Conservation (phyloP, 2,888 invertebrate genomes). For the Lasioglossum zephyrum region DNA sequence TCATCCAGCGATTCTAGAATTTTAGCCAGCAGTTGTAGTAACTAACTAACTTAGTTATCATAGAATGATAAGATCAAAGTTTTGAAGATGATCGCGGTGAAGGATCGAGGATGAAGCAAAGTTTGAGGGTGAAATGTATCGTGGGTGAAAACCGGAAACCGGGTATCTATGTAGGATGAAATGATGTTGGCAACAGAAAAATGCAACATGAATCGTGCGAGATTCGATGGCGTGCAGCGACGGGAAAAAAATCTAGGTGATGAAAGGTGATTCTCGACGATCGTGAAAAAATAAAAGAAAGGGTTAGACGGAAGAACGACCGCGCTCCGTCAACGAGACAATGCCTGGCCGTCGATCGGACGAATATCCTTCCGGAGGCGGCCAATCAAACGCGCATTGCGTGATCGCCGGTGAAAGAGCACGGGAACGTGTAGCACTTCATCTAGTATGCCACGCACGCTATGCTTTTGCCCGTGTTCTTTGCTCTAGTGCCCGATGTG, state of each 20-base stretch:
- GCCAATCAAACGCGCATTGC: constrained; percentile 18
- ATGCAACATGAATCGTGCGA: neutral
- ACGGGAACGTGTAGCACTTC: constrained; percentile 23
- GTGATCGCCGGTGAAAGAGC: neutral
- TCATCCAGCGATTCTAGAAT: no score
- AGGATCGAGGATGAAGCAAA: no score
- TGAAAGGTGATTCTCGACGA: constrained; percentile 1
- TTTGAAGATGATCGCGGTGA: no score
- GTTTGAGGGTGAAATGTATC: no score
- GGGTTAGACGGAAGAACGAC: neutral
- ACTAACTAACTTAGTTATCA: no score
- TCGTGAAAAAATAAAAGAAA: constrained; percentile 30
- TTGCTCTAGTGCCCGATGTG: neutral
- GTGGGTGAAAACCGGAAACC: no score
- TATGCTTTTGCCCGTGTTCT: neutral
- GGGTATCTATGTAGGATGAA: no score
- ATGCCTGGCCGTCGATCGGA: constrained; percentile 9
- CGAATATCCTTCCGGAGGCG: constrained; percentile 12
- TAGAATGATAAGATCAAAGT: no score
- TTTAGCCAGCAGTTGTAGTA: no score
- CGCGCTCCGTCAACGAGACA: constrained; percentile 24
- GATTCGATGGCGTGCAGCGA: neutral
- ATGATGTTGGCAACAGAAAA: neutral
- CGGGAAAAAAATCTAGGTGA: neutral
- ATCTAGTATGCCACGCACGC: constrained; percentile 22